Evolutionary conservation across 2,113 vertebrate species (phyloP), one percentile per base, ranked within the genome.

Genomic region (Regulus satrapa): DNA sequence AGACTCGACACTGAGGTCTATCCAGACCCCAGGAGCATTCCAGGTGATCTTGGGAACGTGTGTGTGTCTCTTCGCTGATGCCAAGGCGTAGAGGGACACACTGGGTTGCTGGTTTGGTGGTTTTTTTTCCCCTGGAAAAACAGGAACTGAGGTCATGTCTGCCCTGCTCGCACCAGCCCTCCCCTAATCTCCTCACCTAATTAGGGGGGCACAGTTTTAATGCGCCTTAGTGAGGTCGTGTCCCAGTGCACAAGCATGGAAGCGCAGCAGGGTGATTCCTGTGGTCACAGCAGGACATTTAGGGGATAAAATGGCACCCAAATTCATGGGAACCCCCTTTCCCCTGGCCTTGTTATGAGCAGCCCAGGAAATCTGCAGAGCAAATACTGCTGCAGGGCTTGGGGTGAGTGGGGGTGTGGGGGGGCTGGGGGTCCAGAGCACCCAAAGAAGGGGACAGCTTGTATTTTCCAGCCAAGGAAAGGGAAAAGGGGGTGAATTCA

Each of bases 131-230:
- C 59, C 38, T 28, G 54, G 36, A 73, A 76, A 96, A 97, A 97
- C 95, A 97, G 94, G 95, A 96, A 96, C 94, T 95, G 96, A 97
- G 90, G 88, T 96, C 95, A 95, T 69, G 95, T 97, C 95, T 97
- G 87, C 73, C 64, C 15, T n/a, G 88, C 75, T 49, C 0, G 3
- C 2, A 2, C 20, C 11, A 17, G 75, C 93, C 93, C 88, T 66
- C 82, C 83, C 63, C 66, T 91, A 69, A 90, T 92, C 91, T 78
- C 66, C 15, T 5, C 79, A 73, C 79, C 94, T 68, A 78, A 91
- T 88, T 74, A 61, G 17, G 34, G 87, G 64, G 36, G 17, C 58
- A 68, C 52, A 36, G 83, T 73, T 88, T 83, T 94, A 96, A 61
- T 26, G 54, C 5, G 6, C 66, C 62, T 95, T 64, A 72, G 79